Conservation (phyloP, 1,140 invertebrate genomes). For the Bombus sylvicola region DNA sequence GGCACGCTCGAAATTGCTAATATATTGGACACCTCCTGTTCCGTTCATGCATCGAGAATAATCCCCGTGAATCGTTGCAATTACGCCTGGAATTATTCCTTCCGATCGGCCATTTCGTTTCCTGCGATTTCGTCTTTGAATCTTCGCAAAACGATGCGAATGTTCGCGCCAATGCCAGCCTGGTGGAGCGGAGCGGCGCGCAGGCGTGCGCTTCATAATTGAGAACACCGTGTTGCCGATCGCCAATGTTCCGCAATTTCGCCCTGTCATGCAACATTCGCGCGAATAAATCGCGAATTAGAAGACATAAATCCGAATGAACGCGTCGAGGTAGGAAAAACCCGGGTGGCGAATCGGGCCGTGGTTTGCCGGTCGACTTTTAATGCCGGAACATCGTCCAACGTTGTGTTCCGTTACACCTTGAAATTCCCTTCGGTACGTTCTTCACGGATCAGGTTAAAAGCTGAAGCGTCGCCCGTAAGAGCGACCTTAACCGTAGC, state of each 20-base stretch:
- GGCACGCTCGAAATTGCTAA: constrained; percentile 17
- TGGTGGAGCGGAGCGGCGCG: background rate
- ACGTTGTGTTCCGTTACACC: background rate
- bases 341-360: background rate
- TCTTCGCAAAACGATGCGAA: background rate
- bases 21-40: constrained; percentile 21
- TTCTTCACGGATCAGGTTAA: constrained; percentile 32
- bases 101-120: constrained; percentile 12
- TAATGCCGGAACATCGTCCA: background rate
- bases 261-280: background rate
- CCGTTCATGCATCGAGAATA: background rate
- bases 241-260: constrained; percentile 7
- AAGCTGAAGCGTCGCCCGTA: background rate
- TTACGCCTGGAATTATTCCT: constrained; percentile 34
- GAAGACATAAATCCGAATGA: constrained; percentile 1
- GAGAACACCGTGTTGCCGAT: background rate
- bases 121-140: background rate
- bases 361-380: background rate
- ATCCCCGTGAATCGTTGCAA: constrained; percentile 19
- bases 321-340: background rate
- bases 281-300: constrained; percentile 37
- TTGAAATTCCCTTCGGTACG: constrained; percentile 11
- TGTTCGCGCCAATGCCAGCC: background rate
- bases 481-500: constrained; percentile 36
- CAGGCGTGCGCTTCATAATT: constrained; percentile 12